Evolutionary conservation across 2,113 vertebrate genomes (phyloP), one percentile per base, ranked within the genome.

Genomic region (Tichodroma muraria): DNA sequence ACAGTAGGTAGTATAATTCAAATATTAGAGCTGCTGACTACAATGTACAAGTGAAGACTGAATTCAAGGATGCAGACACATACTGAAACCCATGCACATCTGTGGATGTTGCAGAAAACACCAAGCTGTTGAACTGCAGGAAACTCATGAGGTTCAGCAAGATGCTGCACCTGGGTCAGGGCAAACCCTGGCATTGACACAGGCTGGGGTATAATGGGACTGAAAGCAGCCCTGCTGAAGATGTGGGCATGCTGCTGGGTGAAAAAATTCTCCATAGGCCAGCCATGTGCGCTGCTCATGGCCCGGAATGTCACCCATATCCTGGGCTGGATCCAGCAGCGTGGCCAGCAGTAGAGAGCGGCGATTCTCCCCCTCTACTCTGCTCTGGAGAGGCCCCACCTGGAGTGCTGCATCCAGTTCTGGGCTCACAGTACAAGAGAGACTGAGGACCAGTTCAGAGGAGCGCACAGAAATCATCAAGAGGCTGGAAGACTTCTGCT

Each of bases 321-420:
- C 23, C 44, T n/a, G 49, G 30, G 44, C 44, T 50, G 53, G 17
- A 13, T 10, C 10, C 33, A 69, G 33, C 20, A 80, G 27, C 0
- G 0, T 8, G 44, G 44, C n/a, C 40, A 37, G 59, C 11, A 64
- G 35, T 4, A 3, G 2, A 42, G 15, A 45, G 59, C 50, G 13
- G 13, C 0, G 1, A 72, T 31, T 71, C 13, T 71, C 13, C 25
- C 13, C 14, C 25, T 50, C 22, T 40, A 0, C 0, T 6, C 31
- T 45, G 38, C 33, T 50, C 18, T 70, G 2, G 2, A 20, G 31
- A 61, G 12, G 45, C 19, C 15, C 15, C 44, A 47, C 12, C 37
- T 33, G 40, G 11, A 69, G 27, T 17, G 12, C 12, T 38, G 38
- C 24, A 24, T 9, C 18, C 50, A 85, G n/a, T 16, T 60, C n/a